phyloP scores from a whole-genome alignment of 2,888 invertebrate species.

The Diarsia mendica region DNA sequence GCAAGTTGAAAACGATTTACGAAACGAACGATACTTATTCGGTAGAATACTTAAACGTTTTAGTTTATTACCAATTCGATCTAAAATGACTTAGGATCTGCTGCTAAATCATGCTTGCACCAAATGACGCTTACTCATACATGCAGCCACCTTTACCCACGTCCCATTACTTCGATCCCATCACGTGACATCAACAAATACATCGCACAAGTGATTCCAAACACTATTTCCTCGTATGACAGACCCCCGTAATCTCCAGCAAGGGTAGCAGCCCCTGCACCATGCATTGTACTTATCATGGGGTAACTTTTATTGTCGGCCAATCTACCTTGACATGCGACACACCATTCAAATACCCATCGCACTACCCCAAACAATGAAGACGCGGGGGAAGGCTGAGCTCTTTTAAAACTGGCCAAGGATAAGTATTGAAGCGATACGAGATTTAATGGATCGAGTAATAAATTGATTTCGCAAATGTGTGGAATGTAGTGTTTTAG shows the following conservation, averaged over 20 bases:
- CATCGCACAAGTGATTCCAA: slow-evolving; percentile 81
- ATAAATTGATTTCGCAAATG: slow-evolving; percentile 87
- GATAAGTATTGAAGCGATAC: slow-evolving; percentile 82
- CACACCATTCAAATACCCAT: slow-evolving; percentile 74
- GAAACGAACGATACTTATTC: no score
- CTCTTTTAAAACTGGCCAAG: slow-evolving; percentile 69
- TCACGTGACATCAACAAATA: slow-evolving; percentile 63
- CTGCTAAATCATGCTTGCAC: background rate
- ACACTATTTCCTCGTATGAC: slow-evolving; percentile 77
- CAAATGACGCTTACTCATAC: slow-evolving; percentile 1
- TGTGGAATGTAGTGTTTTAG: slow-evolving; percentile 71
- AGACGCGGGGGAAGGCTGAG: slow-evolving; percentile 66
- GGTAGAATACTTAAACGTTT: no score
- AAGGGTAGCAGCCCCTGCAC: slow-evolving; percentile 87
- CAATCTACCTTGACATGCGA: slow-evolving; percentile 73
- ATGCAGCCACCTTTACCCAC: background rate
- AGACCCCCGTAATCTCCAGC: slow-evolving; percentile 75
- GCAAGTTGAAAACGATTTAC: background rate
- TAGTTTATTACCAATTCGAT: background rate
- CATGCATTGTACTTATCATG: slow-evolving; percentile 85
- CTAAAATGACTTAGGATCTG: background rate
- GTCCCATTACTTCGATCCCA: slow-evolving; percentile 39
- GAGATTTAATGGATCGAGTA: slow-evolving; percentile 88
- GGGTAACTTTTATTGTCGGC: slow-evolving; percentile 87
- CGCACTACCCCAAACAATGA: slow-evolving; percentile 57